A percentile compares a stretch with the other conserved stretches of the same genome.
These are phyloP conservation scores for Adelosebastes latens DNA, from an alignment of 2,797 vertebrate species.

Conservation along the genomic window DNA sequence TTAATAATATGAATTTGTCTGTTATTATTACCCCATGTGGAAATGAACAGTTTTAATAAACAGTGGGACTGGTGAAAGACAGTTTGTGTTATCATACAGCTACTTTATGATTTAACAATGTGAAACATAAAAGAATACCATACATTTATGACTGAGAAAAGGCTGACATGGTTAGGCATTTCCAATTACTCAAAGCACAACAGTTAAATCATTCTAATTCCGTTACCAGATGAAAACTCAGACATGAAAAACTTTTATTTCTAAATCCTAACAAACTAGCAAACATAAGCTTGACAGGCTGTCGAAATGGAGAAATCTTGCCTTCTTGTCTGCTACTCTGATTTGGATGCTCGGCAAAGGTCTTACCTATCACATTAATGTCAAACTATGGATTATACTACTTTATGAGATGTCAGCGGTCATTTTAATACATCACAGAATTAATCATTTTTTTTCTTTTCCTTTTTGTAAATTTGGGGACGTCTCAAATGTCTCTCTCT, in stretches of 20 bases:
- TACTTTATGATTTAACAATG: background rate
- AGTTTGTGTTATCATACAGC: background rate
- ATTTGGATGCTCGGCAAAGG: conserved; percentile 13
- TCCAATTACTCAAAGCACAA: background rate
- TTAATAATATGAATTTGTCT: background rate
- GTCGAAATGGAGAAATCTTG: conserved; percentile 1
- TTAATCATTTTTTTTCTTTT: conserved; percentile 35
- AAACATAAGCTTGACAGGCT: background rate
- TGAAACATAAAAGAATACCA: background rate
- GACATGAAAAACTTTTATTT: background rate
- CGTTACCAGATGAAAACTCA: background rate
- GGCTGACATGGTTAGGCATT: background rate
- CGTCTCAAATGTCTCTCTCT: conserved; percentile 32
- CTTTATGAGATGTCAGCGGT: conserved; percentile 16
- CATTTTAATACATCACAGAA: conserved; percentile 25
- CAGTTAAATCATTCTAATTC: background rate
- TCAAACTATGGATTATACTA: conserved; percentile 23
- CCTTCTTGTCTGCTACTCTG: conserved; percentile 8
- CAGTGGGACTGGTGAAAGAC: background rate
- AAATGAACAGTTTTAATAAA: background rate
- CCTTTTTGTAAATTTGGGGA: conserved; percentile 30
- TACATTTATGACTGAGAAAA: background rate
- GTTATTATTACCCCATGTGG: background rate
- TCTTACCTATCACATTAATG: conserved; percentile 20
- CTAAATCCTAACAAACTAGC: background rate